A percentile compares a stretch with the other conserved stretches of the same genome.
Conservation (phyloP, 2,113 vertebrate species). For the Anarrhichthys ocellatus region DNA sequence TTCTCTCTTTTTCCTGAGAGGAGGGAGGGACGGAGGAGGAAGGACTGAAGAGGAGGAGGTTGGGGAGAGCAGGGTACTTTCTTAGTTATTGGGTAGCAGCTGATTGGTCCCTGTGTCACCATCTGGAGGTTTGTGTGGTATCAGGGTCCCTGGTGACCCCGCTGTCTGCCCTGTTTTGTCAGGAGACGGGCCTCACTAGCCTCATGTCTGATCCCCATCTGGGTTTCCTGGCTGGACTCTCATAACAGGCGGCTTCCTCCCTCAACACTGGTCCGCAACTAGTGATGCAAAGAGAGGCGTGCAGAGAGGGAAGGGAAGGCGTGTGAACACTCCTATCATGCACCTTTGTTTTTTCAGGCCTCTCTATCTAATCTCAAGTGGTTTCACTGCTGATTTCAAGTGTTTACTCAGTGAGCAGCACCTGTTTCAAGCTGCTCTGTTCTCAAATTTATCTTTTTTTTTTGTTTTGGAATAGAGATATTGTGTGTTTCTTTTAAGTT, state of each 20-base stretch:
- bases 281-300: constrained; percentile 32
- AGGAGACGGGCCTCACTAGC: constrained; percentile 78
- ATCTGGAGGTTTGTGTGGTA: constrained; percentile 88
- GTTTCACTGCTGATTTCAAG: constrained; percentile 42
- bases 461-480: not conserved
- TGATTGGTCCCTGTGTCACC: constrained; percentile 90
- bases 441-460: constrained; percentile 45
- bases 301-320: constrained; percentile 8
- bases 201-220: constrained; percentile 77
- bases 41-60: constrained; percentile 36
- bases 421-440: constrained; percentile 46
- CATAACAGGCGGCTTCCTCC: constrained; percentile 75
- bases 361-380: constrained; percentile 66
- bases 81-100: constrained; percentile 86
- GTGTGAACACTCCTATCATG: constrained; percentile 29
- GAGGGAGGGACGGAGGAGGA: constrained; percentile 72
- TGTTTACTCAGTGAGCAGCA: constrained; percentile 57
- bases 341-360: constrained; percentile 14
- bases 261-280: constrained; percentile 41
- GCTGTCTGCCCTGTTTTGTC: constrained; percentile 92
- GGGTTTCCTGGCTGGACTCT: constrained; percentile 77
- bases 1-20: constrained; percentile 81
- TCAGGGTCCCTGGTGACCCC: constrained; percentile 83
- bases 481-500: constrained; percentile 10
- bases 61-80: constrained; percentile 81